These are phyloP conservation scores for Drosophila equinoxialis DNA, from an alignment of 1,140 invertebrate genomes.

Conservation along the genomic window DNA sequence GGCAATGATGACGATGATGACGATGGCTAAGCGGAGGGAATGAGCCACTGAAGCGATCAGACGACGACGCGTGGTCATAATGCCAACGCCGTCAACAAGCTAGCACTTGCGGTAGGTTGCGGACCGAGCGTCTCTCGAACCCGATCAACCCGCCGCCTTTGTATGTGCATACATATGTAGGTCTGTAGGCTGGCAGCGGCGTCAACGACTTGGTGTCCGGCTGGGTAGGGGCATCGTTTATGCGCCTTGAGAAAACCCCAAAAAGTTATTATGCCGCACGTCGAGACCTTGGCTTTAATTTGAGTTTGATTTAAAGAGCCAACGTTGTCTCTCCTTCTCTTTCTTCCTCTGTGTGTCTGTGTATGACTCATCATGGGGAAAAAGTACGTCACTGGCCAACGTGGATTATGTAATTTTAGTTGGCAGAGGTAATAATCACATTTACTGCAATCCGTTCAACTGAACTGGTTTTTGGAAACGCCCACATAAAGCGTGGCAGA, in stretches of 20 bases:
- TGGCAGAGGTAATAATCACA: conserved; percentile 67
- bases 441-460: conserved; percentile 57
- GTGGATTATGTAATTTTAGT: conserved; percentile 61
- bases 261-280: conserved; percentile 73
- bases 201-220: conserved; percentile 56
- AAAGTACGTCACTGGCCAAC: conserved; percentile 68
- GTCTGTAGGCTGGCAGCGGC: conserved; percentile 68
- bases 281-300: conserved; percentile 75
- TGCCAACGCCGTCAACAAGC: conserved; percentile 46
- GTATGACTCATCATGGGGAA: conserved; percentile 59
- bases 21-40: conserved; percentile 27
- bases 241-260: conserved; percentile 77
- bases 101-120: conserved; percentile 74
- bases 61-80: conserved; percentile 19
- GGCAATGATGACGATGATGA: conserved; percentile 47
- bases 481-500: conserved; percentile 40
- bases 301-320: conserved; percentile 73
- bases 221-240: conserved; percentile 33
- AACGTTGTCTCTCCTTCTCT: conserved; percentile 16
- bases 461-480: conserved; percentile 66
- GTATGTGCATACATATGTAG: conserved; percentile 23
- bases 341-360: conserved; percentile 11
- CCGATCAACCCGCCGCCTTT: conserved; percentile 33
- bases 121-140: conserved; percentile 27
- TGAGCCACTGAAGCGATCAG: conserved; percentile 21